phyloP scores from a whole-genome alignment of 2,113 vertebrate genomes.

The Gallinago jamesoni region DNA sequence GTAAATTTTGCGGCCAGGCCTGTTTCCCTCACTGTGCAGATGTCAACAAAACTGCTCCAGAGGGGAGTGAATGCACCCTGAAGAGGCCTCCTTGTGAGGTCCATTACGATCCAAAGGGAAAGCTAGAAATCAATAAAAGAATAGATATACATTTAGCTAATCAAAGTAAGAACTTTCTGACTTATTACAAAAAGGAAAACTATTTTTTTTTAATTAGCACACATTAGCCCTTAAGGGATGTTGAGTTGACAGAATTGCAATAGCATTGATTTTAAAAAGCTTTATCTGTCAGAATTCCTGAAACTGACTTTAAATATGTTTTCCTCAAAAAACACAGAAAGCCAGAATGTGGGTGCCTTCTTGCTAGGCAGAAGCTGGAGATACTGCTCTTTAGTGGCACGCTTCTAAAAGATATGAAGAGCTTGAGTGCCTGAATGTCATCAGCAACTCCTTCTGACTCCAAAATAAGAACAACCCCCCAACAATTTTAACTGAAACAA shows the following conservation, averaged over 20 bases:
- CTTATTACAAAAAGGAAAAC: background rate
- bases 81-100: conserved; percentile 63
- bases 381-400: fast-evolving
- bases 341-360: background rate
- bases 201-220: background rate
- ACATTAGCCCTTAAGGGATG: background rate
- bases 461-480: background rate
- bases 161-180: background rate
- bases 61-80: background rate
- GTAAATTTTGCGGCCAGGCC: background rate
- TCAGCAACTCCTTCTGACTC: background rate
- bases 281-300: background rate
- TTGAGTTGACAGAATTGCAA: background rate
- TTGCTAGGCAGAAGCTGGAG: background rate
- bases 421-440: background rate
- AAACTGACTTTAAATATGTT: background rate
- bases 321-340: background rate
- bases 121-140: background rate
- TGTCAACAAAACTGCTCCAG: conserved; percentile 58
- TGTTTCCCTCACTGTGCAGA: conserved; percentile 37
- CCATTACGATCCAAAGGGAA: background rate
- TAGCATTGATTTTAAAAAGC: conserved; percentile 3
- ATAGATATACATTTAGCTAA: conserved; percentile 18
- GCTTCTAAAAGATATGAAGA: background rate
- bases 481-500: background rate